These are phyloP conservation scores for Mixornis gularis DNA, from an alignment of 2,113 vertebrate genomes.

Conservation along the genomic window DNA sequence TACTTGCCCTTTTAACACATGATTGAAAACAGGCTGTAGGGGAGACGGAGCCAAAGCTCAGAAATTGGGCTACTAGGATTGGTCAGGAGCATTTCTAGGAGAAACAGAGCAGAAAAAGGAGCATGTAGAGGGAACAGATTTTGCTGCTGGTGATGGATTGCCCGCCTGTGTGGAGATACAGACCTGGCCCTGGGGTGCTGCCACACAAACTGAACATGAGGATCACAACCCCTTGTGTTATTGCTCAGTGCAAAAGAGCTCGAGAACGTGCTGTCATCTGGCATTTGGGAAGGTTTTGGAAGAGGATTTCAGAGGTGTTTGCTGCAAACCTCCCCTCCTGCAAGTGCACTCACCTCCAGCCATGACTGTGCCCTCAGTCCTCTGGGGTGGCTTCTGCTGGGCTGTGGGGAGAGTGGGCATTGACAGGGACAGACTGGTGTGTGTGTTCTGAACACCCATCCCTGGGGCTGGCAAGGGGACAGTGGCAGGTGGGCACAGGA, in stretches of 20 bases:
- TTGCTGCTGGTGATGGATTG: background rate
- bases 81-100: background rate
- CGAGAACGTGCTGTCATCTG: accelerated
- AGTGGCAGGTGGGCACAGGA: accelerated
- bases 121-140: background rate
- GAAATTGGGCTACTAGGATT: background rate
- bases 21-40: background rate
- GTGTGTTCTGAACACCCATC: background rate
- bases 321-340: background rate
- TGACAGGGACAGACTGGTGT: background rate
- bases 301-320: background rate
- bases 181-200: background rate
- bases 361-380: background rate
- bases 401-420: background rate
- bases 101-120: background rate
- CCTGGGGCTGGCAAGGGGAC: background rate
- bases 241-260: background rate
- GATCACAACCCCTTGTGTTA: background rate
- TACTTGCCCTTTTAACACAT: background rate
- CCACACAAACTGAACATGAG: background rate
- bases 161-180: background rate
- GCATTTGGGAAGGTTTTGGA: background rate
- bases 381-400: background rate
- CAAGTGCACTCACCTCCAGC: background rate
- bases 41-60: background rate